phyloP scores from a whole-genome alignment of 2,113 vertebrate species.

The Trematocara marginatum region DNA sequence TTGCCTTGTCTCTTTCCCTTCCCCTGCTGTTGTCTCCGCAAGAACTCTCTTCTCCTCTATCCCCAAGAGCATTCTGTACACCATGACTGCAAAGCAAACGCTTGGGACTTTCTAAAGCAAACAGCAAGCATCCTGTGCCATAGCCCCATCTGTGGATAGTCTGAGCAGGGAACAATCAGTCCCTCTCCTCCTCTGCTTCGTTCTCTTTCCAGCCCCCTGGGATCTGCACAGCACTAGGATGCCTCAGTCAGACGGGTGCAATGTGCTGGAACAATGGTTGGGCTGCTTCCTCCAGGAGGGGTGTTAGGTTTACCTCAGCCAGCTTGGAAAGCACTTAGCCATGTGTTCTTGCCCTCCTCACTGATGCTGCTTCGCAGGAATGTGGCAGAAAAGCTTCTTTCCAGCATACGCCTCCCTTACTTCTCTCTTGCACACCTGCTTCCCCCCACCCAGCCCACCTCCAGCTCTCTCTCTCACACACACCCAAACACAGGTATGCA shows the following conservation, averaged over 20 bases:
- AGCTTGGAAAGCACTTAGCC: slow-evolving; percentile 59
- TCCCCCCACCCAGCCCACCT: background rate
- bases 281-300: slow-evolving; percentile 49
- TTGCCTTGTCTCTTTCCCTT: slow-evolving; percentile 8
- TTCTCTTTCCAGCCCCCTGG: slow-evolving; percentile 48
- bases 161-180: slow-evolving; percentile 66
- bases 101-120: slow-evolving; percentile 70
- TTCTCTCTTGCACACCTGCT: background rate
- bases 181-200: slow-evolving; percentile 46
- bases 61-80: slow-evolving; percentile 56
- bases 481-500: background rate
- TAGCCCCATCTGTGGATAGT: slow-evolving; percentile 70
- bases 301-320: slow-evolving; percentile 63
- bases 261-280: slow-evolving; percentile 70
- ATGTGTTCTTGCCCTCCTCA: slow-evolving; percentile 37
- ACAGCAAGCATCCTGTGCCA: slow-evolving; percentile 65
- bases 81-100: slow-evolving; percentile 58
- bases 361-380: slow-evolving; percentile 36
- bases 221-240: slow-evolving; percentile 53
- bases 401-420: background rate
- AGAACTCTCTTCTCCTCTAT: slow-evolving; percentile 43
- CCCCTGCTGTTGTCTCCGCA: slow-evolving; percentile 61
- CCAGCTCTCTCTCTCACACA: background rate
- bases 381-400: slow-evolving; percentile 35
- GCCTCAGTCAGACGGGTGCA: slow-evolving; percentile 68